These are phyloP conservation scores for Quadroppia sp. DNA, from an alignment of 2,888 invertebrate genomes.

Conservation along the genomic window DNA sequence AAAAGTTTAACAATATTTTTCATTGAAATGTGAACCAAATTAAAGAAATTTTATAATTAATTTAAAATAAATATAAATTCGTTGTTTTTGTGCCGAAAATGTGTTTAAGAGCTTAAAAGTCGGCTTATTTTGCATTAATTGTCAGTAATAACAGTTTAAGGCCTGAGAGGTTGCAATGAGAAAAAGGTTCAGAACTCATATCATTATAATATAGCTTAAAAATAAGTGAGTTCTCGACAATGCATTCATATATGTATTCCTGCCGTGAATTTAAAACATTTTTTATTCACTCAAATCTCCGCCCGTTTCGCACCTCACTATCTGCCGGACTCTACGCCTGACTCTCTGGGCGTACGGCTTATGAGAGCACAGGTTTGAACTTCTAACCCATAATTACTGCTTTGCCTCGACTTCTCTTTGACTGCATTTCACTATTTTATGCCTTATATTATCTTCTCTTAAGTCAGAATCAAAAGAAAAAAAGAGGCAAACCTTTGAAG, in stretches of 20 bases:
- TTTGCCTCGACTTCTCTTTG: background rate
- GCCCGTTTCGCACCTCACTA: conserved; percentile 21
- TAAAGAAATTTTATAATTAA: background rate
- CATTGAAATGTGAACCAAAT: background rate
- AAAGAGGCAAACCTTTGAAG: conserved; percentile 27
- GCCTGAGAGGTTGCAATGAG: background rate
- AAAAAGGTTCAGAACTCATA: conserved; percentile 6
- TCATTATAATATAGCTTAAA: conserved; percentile 23
- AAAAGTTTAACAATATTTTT: too few species aligned
- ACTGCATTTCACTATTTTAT: conserved; percentile 1
- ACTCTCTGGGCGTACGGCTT: conserved; percentile 12
- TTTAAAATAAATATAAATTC: background rate
- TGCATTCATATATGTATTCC: conserved; percentile 20
- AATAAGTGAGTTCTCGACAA: conserved; percentile 27
- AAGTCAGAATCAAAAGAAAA: too few species aligned
- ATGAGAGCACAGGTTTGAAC: conserved; percentile 1
- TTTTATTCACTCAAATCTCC: background rate
- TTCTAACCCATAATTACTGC: conserved; percentile 32
- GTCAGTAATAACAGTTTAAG: conserved; percentile 28
- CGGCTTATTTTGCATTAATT: conserved; percentile 21
- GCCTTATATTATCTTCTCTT: background rate
- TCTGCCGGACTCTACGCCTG: background rate
- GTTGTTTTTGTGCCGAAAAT: background rate
- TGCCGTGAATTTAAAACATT: conserved; percentile 31
- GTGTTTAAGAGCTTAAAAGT: background rate